phyloP scores from a whole-genome alignment of 2,888 invertebrate species.

The Drosophila lacicola region DNA sequence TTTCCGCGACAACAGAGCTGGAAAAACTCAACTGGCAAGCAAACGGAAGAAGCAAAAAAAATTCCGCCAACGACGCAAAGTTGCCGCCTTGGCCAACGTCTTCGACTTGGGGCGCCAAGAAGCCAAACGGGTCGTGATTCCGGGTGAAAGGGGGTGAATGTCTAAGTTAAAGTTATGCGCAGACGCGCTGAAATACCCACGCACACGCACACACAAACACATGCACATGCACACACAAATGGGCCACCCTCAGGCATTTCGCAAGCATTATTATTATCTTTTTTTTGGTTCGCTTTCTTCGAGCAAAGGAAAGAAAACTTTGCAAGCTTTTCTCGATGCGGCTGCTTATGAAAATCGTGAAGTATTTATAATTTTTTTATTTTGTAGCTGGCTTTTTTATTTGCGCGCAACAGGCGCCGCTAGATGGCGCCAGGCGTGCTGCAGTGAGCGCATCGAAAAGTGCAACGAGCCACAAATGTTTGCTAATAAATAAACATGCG shows the following conservation, averaged over 20 bases:
- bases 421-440: slow-evolving; percentile 72
- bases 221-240: slow-evolving; percentile 3
- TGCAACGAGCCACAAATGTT: slow-evolving; percentile 60
- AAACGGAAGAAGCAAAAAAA: slow-evolving; percentile 35
- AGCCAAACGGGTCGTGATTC: slow-evolving; percentile 22
- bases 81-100: slow-evolving; percentile 59
- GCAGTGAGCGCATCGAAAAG: slow-evolving; percentile 49
- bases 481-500: slow-evolving; percentile 76
- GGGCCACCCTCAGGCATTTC: slow-evolving; percentile 53
- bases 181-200: slow-evolving; percentile 47
- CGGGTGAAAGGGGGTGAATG: slow-evolving; percentile 61
- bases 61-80: slow-evolving; percentile 52
- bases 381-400: neutral
- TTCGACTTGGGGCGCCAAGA: slow-evolving; percentile 54
- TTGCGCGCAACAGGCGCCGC: slow-evolving; percentile 18
- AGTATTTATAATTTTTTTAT: slow-evolving; percentile 3
- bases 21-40: slow-evolving; percentile 22
- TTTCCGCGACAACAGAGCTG: slow-evolving; percentile 22
- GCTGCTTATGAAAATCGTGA: slow-evolving; percentile 39
- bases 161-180: slow-evolving; percentile 61
- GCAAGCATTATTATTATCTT: slow-evolving; percentile 10
- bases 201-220: slow-evolving; percentile 15
- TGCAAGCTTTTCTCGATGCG: slow-evolving; percentile 61
- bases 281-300: slow-evolving; percentile 55
- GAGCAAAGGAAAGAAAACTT: slow-evolving; percentile 70